A percentile compares a stretch with the other conserved stretches of the same genome.
phyloP scores from a whole-genome alignment of 2,113 vertebrate genomes.

The Sinocyclocheilus anshuiensis region DNA sequence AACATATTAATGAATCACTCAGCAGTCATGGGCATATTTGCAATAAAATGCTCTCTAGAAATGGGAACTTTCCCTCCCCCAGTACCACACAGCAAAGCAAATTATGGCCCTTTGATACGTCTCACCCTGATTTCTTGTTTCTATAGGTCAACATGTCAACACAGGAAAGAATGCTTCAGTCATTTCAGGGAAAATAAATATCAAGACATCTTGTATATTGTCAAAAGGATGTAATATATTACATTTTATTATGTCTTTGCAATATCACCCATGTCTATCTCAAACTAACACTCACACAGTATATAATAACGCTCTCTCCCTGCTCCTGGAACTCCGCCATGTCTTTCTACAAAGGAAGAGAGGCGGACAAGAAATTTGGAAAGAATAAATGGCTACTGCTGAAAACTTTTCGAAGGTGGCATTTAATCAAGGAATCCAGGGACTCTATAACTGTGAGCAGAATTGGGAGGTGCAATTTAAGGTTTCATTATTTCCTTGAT shows the following conservation, averaged over 20 bases:
- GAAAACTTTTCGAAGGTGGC: constrained; percentile 26
- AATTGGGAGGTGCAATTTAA: constrained; percentile 1
- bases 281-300: not conserved
- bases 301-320: not conserved
- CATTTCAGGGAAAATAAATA: not conserved
- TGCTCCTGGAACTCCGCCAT: not conserved
- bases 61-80: not conserved
- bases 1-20: not conserved
- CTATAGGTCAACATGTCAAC: not conserved
- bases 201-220: not conserved
- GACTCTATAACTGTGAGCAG: constrained; percentile 13
- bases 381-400: constrained; percentile 29
- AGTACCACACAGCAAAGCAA: not conserved
- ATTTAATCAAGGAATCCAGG: constrained; percentile 41
- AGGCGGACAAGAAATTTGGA: not conserved
- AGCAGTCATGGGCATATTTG: not conserved
- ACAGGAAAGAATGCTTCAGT: not conserved
- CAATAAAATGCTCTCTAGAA: not conserved
- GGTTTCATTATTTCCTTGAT: constrained; percentile 42
- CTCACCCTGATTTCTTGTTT: not conserved
- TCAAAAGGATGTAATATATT: not conserved
- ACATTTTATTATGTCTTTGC: not conserved
- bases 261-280: not conserved
- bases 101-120: not conserved
- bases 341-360: not conserved